Base-by-base conservation (phyloP, 2,888 invertebrate genomes). In the Cerastoderma edule region DNA sequence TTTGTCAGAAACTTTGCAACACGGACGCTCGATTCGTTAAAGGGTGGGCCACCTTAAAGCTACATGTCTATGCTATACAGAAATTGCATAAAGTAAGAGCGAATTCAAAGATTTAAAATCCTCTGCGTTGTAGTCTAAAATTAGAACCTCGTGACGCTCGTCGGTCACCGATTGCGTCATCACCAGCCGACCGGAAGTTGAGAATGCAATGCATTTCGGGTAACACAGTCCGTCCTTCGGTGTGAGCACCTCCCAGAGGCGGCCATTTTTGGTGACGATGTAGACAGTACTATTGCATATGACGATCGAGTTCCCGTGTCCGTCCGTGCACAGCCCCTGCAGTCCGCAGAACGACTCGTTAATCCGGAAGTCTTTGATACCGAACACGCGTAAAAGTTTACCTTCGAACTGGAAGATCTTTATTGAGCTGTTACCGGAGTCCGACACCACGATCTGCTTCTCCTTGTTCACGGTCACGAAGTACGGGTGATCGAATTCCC, bases 331-430 rank as follows among this genome's bases (percentile, higher is more conserved):
- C 56, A 91, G 46, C 0, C 91, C 90, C 64, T 89, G 86, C 54
- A 91, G 66, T 6, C 85, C 83, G 22, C 88, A 81, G 71, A 88
- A 91, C n/a, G 85, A 88, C 48, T 89, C 89, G 6, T 83, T 84
- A 6, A 91, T 74, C 46, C 87, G 85, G 75, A 90, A 91, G 63
- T 91, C 89, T 33, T 76, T 72, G 68, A 86, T 83, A 33, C 83
- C 79, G 67, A 89, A 90, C 65, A 81, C 78, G 30, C 89, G 81
- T 46, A 91, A 83, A 3, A 90, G 75, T 60, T 84, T 85, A 8
- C 91, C 91, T 73, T 88, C 87, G 65, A 90, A 89, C 68, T 85
- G 86, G 85, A 91, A 91, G 78, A 90, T 86, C 83, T 91, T 91
- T 35, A 91, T 86, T 75, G 87, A 85, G 78, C 86, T 88, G 80